Conservation (phyloP, 2,113 vertebrate genomes). For the Rhodinocichla rosea region DNA sequence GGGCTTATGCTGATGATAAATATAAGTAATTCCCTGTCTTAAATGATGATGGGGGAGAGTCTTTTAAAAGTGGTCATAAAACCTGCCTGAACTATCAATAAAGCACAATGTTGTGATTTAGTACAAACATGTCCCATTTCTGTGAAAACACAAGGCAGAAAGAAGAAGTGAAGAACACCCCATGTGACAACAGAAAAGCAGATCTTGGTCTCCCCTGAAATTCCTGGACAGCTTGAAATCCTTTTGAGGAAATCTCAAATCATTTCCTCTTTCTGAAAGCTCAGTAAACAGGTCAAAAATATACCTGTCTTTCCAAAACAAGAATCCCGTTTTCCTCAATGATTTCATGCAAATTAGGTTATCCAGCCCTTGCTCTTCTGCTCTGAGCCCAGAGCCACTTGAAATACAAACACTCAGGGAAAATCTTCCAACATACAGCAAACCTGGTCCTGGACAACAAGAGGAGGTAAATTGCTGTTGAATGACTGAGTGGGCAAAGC, state of each 20-base stretch:
- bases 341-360: not conserved
- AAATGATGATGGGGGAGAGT: not conserved
- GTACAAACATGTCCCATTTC: not conserved
- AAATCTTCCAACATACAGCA: not conserved
- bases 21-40: not conserved
- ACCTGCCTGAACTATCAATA: not conserved
- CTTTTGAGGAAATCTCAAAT: not conserved
- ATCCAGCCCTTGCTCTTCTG: not conserved
- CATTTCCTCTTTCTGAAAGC: not conserved
- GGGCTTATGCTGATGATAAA: not conserved
- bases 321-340: not conserved
- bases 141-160: conserved; percentile 5
- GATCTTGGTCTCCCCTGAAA: not conserved
- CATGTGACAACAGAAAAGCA: not conserved
- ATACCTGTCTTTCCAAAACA: not conserved
- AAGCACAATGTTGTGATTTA: not conserved
- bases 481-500: not conserved
- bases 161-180: conserved; percentile 12
- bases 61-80: not conserved
- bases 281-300: not conserved
- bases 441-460: not conserved
- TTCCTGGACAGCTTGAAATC: not conserved
- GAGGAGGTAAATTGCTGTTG: not conserved
- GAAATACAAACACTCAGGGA: not conserved
- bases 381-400: not conserved